Evolutionary conservation across 2,888 invertebrate species (phyloP), one percentile per base, ranked within the genome.

Genomic region (Apamea epomidion): DNA sequence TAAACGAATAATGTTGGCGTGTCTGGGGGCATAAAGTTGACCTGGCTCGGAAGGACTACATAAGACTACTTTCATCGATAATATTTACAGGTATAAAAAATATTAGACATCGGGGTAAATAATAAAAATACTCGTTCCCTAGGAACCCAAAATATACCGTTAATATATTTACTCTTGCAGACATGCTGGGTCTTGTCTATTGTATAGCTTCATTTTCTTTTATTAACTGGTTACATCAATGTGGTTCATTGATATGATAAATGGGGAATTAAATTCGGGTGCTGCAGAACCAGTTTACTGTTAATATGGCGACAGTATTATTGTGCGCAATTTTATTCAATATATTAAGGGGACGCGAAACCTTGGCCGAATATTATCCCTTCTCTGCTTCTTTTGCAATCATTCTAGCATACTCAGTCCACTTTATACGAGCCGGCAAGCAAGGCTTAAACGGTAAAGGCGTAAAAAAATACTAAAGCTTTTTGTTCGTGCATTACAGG

Each of bases 261-360:
- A n/a, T 29, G 7, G 6, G 37, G 21, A 29, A 68, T 25, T 12
- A 3, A 76, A 60, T 58, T 68, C 18, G 25, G 48, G 58, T 76
- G 67, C 67, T 76, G 67, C 37, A 32, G 8, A 68, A 76, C 76
- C 76, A 60, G 76, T 76, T 76, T 21, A 78, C n/a, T n/a, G n/a
- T 14, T 65, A 18, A 32, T 32, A 45, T 65, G 10, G 65, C 3
- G 10, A 12, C 45, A n/a, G 21, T 54, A n/a, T 18, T 58, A 32
- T 32, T 67, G 58, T 32, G 21, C 48, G 45, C 67, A 58, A 76
- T 78, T 76, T 78, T 78, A 29, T 48, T 32, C 2, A 21, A 45
- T 45, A n/a, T 21, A n/a, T 16, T 48, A 32, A 42, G 54, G 64
- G 54, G 18, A 45, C 32, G 32, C n/a, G 21, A 62, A 42, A 73